Evolutionary conservation across 2,888 invertebrate species (phyloP).

Genomic region (Drosophila hawaiiensis): DNA sequence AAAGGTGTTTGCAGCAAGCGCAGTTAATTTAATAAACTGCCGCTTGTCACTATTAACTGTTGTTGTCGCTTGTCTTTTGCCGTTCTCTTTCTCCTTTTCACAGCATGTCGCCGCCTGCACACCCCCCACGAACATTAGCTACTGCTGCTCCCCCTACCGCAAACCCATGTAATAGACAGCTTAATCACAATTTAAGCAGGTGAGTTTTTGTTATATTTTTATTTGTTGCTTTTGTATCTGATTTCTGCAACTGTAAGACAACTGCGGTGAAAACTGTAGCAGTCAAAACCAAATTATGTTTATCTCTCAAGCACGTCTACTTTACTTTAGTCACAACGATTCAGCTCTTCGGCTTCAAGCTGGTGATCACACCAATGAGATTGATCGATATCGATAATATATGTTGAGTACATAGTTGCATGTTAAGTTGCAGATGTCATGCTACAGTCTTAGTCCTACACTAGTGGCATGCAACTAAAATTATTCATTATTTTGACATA

Average conservation of each 20-base stretch:
- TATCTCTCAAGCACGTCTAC: background rate
- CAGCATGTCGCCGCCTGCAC: conserved; percentile 53
- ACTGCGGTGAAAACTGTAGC: background rate
- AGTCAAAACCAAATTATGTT: background rate
- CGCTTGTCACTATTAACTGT: conserved; percentile 73
- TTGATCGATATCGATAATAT: background rate
- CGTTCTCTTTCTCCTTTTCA: conserved; percentile 49
- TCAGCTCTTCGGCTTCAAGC: background rate
- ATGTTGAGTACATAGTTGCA: background rate
- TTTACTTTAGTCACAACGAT: background rate
- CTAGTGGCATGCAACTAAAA: background rate
- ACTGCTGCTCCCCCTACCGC: background rate
- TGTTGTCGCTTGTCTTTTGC: conserved; percentile 49
- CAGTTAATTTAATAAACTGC: conserved; percentile 77
- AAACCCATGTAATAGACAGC: conserved; percentile 11
- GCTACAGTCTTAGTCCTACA: background rate
- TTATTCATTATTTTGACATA: background rate
- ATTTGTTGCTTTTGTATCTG: conserved; percentile 15
- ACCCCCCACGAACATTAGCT: conserved; percentile 1
- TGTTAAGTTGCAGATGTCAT: background rate
- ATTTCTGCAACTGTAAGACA: background rate
- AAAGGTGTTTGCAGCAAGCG: conserved; percentile 38
- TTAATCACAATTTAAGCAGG: conserved; percentile 59
- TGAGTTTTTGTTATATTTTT: conserved; percentile 16
- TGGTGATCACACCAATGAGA: background rate